Evolutionary conservation across 53 echinoderm and acorn worm species (phyloP), one percentile per base, ranked within the genome.

Genomic region (Actinopyga echinites): DNA sequence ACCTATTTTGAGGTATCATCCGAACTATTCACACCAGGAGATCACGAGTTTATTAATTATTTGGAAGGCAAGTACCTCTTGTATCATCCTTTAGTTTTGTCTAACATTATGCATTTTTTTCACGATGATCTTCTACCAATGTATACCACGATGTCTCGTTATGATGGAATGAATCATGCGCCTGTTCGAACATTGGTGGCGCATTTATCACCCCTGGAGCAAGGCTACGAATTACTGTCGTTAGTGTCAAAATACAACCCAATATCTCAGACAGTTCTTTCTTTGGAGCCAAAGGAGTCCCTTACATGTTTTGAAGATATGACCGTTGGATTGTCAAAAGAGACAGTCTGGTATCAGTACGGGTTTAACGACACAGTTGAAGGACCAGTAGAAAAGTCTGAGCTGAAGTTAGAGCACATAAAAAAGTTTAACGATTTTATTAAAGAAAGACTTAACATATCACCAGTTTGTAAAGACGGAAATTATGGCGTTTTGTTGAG

Each of bases 301-400:
- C 26, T 62, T 11, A 62, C 62, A 2, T 62, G 62, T 8, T 62
- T 62, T 30, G 62, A 62, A 30, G 62, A 62, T 62, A 30, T 62
- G 28, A 11, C 6, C 17, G 28, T 62, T 4, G 62, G 62, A 29
- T 12, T 62, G 26, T 62, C 62, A 30, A 62, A 20, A 12, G 62
- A 62, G 22, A 26, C 62, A 1, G 62, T 62, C 62, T 62, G 62
- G 62, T 62, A 62, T 13, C 62, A 62, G 62, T 62, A 62, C 62
- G 62, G 62, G 10, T 62, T 62, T 30, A 49, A 49, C 17, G 62
- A 12, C 13, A 11, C 22, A 21, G 9, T 12, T 0, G 62, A 62
- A 13, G 62, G 62, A 62, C 62, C 28, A 4, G 26, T 62, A 25
- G 13, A 4, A 8, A 11, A 26, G 62, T 62, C 28, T 11, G 22